These are phyloP conservation scores for Physocephala rufipes DNA, from an alignment of 2,888 invertebrate species.

Conservation along the genomic window DNA sequence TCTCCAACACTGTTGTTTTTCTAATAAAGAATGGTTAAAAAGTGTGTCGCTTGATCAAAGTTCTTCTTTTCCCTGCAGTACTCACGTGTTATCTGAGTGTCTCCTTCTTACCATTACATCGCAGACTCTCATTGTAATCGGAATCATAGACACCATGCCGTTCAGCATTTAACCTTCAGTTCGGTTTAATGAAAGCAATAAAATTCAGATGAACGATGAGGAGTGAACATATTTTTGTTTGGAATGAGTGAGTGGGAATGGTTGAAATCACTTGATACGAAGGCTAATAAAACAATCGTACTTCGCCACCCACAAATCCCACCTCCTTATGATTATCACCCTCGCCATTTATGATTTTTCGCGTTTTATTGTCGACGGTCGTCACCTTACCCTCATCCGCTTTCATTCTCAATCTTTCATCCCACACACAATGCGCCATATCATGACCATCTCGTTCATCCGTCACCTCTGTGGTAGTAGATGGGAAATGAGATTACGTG, in stretches of 20 bases:
- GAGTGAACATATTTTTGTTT: background rate
- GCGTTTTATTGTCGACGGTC: no score
- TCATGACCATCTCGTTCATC: background rate
- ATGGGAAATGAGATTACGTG: conserved; percentile 41
- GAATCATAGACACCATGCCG: background rate
- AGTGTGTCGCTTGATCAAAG: no score
- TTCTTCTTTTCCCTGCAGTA: no score
- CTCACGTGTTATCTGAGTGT: no score
- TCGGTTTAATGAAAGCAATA: conserved; percentile 29
- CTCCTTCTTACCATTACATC: no score
- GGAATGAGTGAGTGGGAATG: background rate
- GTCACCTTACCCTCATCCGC: background rate
- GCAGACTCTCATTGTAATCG: no score
- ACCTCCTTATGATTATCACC: no score
- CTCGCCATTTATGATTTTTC: no score
- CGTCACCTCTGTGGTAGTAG: background rate
- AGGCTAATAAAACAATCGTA: no score
- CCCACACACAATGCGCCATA: background rate
- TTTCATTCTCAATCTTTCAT: background rate
- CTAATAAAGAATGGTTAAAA: no score
- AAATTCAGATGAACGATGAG: conserved; percentile 17
- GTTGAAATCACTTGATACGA: background rate
- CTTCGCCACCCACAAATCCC: no score
- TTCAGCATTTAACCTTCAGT: background rate
- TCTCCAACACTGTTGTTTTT: no score